Percentiles rank a stretch among this genome's conserved stretches.
Conservation (phyloP, 2,888 invertebrate species). For the Seira sanloemensis region DNA sequence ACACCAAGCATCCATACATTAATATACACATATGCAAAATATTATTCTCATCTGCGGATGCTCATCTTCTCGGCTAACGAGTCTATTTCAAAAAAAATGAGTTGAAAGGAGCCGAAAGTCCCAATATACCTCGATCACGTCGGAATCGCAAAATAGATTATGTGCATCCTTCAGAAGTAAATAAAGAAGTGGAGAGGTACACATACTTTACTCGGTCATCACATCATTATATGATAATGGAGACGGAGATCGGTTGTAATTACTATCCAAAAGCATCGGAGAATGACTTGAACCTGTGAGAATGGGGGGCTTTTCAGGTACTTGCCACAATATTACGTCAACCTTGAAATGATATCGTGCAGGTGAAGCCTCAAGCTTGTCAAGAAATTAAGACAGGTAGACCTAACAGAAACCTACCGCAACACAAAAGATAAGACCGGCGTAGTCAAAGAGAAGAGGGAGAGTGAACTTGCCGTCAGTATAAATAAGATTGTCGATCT, state of each 20-base stretch:
- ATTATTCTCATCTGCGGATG: too few species aligned
- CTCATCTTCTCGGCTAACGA: too few species aligned
- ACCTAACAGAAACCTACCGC: constrained; percentile 45
- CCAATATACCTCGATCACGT: too few species aligned
- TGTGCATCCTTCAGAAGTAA: too few species aligned
- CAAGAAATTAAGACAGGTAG: constrained; percentile 18
- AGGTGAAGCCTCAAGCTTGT: constrained; percentile 25
- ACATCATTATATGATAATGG: constrained; percentile 1
- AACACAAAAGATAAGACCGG: constrained; percentile 30
- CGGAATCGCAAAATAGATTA: too few species aligned
- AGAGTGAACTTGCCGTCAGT: background rate
- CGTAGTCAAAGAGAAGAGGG: background rate
- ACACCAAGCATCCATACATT: too few species aligned
- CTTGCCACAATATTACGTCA: constrained; percentile 39
- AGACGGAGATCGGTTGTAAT: background rate
- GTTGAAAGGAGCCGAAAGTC: too few species aligned
- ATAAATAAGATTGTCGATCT: background rate
- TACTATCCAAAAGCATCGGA: background rate
- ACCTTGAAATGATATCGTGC: constrained; percentile 59
- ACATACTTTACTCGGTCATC: too few species aligned
- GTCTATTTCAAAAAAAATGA: too few species aligned
- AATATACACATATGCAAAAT: too few species aligned
- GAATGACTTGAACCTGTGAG: constrained; percentile 8
- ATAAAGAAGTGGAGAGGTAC: too few species aligned
- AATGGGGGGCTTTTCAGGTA: constrained; percentile 30